Evolutionary conservation across 2,888 invertebrate genomes (phyloP).

Genomic region (Sarcophaga subvicina): DNA sequence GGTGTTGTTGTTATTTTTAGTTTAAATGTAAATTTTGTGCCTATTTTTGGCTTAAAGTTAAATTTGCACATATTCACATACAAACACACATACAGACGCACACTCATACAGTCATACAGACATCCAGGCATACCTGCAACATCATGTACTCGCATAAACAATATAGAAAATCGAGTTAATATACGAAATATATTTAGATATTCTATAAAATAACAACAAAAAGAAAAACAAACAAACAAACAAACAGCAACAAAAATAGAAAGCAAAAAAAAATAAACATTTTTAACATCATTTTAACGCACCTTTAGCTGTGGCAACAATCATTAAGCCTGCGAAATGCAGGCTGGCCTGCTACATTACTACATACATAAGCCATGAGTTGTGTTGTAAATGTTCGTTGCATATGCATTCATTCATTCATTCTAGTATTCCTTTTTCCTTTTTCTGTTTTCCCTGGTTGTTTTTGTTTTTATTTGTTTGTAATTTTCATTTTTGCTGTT

Average conservation of each 20-base stretch:
- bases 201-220: background rate
- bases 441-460: constrained; percentile 7
- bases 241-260: background rate
- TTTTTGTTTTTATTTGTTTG: background rate
- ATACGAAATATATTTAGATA: constrained; percentile 10
- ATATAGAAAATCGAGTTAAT: constrained; percentile 18
- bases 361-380: no score
- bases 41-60: constrained; percentile 61
- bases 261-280: background rate
- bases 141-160: background rate
- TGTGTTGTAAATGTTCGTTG: no score
- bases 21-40: constrained; percentile 68
- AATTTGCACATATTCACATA: background rate
- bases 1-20: constrained; percentile 52
- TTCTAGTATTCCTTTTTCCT: background rate
- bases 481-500: constrained; percentile 12
- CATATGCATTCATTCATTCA: background rate
- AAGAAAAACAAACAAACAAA: background rate
- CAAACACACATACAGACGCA: no score
- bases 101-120: background rate
- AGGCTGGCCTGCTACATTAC: no score
- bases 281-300: constrained; percentile 65
- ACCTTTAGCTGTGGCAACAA: constrained; percentile 63
- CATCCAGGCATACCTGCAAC: background rate
- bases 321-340: constrained; percentile 45